Evolutionary conservation across 1,140 invertebrate species (phyloP).

Genomic region (Cydia amplana): DNA sequence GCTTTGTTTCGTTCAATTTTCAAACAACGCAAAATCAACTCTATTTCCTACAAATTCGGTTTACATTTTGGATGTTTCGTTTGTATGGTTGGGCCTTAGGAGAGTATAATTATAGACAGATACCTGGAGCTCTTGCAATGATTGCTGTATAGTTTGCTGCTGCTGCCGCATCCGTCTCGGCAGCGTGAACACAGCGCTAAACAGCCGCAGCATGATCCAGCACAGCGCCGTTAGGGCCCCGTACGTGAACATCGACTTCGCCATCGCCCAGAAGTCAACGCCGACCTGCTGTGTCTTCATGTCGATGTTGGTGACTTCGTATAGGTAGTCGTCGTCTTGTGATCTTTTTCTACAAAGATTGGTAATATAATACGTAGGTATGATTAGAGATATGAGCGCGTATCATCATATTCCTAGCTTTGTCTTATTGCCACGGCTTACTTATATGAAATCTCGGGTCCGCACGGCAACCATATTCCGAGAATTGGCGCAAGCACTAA

Average conservation of each 20-base stretch:
- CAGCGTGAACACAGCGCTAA: slow-evolving; percentile 74
- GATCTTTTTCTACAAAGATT: not conserved
- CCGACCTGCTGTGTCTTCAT: slow-evolving; percentile 79
- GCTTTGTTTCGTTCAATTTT: no score
- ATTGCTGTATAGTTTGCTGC: slow-evolving; percentile 63
- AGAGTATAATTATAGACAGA: slow-evolving; percentile 36
- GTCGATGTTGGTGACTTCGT: slow-evolving; percentile 50
- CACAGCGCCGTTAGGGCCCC: slow-evolving; percentile 65
- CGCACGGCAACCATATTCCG: no score
- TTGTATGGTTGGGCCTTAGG: no score
- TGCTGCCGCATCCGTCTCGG: slow-evolving; percentile 66
- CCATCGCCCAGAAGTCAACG: slow-evolving; percentile 78
- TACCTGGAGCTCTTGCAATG: slow-evolving; percentile 65
- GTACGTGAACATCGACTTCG: slow-evolving; percentile 71
- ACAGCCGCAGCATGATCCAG: slow-evolving; percentile 76
- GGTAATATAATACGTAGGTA: not conserved
- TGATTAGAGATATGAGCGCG: no score
- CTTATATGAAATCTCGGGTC: no score
- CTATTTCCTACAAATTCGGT: no score
- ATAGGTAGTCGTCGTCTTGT: not conserved
- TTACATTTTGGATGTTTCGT: no score
- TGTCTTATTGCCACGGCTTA: no score
- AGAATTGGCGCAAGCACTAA: no score
- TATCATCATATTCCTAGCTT: no score
- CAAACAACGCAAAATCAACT: no score